These are phyloP conservation scores for Toxotes chatareus DNA, from an alignment of 2,113 vertebrate species.

Conservation along the genomic window DNA sequence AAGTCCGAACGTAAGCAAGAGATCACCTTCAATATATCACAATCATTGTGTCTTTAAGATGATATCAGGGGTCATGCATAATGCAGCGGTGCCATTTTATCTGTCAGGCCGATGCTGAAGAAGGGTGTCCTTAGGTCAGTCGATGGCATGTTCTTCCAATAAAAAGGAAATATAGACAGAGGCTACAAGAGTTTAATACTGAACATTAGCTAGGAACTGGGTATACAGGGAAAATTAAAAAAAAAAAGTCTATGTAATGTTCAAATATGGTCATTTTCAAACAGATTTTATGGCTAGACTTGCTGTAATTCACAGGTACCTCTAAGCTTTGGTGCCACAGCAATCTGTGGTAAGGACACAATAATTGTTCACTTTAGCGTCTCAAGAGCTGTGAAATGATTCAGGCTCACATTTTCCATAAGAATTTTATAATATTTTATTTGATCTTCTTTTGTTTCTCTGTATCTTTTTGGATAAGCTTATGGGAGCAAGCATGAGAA, in stretches of 20 bases:
- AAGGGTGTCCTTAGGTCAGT: neutral
- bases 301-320: constrained; percentile 16
- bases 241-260: constrained; percentile 1
- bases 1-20: constrained; percentile 89
- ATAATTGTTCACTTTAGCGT: constrained; percentile 11
- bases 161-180: constrained; percentile 35
- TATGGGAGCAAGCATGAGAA: neutral
- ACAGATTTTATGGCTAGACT: constrained; percentile 27
- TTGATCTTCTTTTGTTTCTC: neutral
- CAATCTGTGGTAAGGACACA: constrained; percentile 11
- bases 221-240: constrained; percentile 33
- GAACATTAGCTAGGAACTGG: constrained; percentile 15
- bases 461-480: neutral
- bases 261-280: neutral
- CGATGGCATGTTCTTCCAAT: constrained; percentile 5
- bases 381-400: constrained; percentile 10
- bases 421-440: neutral
- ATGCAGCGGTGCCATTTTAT: constrained; percentile 15
- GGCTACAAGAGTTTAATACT: constrained; percentile 31
- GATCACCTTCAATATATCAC: neutral
- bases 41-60: neutral
- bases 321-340: neutral
- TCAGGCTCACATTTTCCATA: constrained; percentile 13
- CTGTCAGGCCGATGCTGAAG: constrained; percentile 3
- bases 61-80: constrained; percentile 6